phyloP scores from a whole-genome alignment of 2,113 vertebrate species.

The Centropus bengalensis region DNA sequence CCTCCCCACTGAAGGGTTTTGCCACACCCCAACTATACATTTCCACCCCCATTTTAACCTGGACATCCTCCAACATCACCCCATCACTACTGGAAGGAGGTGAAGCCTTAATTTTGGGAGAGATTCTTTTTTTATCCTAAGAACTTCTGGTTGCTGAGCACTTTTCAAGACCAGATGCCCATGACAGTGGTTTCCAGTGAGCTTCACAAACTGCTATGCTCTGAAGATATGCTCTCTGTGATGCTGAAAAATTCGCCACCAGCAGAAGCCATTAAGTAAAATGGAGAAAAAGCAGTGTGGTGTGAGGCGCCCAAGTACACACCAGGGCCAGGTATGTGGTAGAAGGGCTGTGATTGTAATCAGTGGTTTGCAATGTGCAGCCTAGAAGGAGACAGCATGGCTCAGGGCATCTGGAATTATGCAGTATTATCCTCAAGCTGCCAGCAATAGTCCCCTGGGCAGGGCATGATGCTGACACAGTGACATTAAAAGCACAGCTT shows the following conservation, averaged over 20 bases:
- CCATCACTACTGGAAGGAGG: neutral
- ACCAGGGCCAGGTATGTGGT: fast-evolving
- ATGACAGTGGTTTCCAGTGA: neutral
- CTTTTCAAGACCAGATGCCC: neutral
- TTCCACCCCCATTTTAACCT: neutral
- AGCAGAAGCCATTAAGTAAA: neutral
- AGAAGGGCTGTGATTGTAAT: neutral
- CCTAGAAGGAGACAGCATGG: neutral
- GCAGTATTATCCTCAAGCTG: neutral
- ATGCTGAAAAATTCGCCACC: neutral
- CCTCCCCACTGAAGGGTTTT: neutral
- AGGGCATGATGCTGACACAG: neutral
- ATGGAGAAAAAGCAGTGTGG: neutral
- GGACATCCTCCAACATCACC: neutral
- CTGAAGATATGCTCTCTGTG: neutral
- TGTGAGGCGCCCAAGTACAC: neutral
- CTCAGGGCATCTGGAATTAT: neutral
- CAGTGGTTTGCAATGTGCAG: neutral
- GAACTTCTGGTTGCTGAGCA: neutral
- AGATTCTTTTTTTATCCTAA: neutral
- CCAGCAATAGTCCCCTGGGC: neutral
- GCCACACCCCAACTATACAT: neutral
- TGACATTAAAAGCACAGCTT: slow-evolving; percentile 16
- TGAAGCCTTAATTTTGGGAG: neutral
- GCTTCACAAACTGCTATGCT: neutral